Conservation (phyloP, 92 coral and sea anemone genomes). For the Diadumene lineata region DNA sequence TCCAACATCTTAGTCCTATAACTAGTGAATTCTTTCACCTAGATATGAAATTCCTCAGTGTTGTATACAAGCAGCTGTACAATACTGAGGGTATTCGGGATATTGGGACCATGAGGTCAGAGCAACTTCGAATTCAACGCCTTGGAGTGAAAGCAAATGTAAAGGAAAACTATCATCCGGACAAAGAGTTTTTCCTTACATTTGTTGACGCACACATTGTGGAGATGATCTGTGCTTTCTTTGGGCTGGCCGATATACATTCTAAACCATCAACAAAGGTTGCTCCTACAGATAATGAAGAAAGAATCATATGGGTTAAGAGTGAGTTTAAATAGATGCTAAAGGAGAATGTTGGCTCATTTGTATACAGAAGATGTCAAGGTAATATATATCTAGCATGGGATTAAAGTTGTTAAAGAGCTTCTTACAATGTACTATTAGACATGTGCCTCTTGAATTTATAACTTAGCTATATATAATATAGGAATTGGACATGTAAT, state of each 20-base stretch:
- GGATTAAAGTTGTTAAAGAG: not conserved
- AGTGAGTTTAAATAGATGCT: not conserved
- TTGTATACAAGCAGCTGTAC: not conserved
- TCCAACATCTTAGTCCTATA: slow-evolving; percentile 64
- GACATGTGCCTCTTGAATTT: not conserved
- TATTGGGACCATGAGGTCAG: slow-evolving; percentile 12
- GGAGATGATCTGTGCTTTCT: slow-evolving; percentile 1
- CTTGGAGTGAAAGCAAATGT: slow-evolving; percentile 5
- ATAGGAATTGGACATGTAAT: not conserved
- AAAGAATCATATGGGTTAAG: not conserved
- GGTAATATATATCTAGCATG: not conserved
- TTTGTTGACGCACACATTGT: slow-evolving; percentile 8
- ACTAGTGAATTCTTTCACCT: slow-evolving; percentile 59
- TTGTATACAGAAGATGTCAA: not conserved
- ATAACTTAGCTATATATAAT: too few relatives aligned
- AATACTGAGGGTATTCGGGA: not conserved
- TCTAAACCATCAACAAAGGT: not conserved
- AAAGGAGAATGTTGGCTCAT: not conserved
- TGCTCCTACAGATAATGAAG: not conserved
- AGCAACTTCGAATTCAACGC: slow-evolving; percentile 8
- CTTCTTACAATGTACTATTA: too few relatives aligned
- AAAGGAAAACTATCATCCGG: not conserved
- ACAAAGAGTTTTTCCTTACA: not conserved
- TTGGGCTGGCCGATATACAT: not conserved
- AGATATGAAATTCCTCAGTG: slow-evolving; percentile 51